Percentiles rank a stretch among this genome's conserved stretches.
These are phyloP conservation scores for Perdita meconis DNA, from an alignment of 2,888 invertebrate species.

Conservation along the genomic window DNA sequence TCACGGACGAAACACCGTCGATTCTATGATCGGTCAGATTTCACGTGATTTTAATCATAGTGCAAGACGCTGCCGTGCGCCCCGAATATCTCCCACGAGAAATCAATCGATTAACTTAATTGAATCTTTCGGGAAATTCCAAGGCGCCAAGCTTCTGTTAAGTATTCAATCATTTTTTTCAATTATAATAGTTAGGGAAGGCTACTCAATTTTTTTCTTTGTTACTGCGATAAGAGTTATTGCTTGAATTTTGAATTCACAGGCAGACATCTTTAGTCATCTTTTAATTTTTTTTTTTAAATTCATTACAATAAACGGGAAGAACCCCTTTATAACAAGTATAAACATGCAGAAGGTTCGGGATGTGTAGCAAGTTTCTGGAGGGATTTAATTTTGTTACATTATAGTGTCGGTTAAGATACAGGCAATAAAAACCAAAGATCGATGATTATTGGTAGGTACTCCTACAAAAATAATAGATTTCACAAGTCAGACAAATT, in stretches of 20 bases:
- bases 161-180: not conserved
- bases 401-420: too few species aligned
- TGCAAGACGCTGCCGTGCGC: slow-evolving; percentile 12
- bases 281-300: not conserved
- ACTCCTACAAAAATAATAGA: too few species aligned
- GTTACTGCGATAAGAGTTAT: not conserved
- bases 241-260: not conserved
- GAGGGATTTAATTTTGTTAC: too few species aligned
- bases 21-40: slow-evolving; percentile 24
- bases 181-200: not conserved
- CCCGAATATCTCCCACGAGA: slow-evolving; percentile 27
- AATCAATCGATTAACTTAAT: slow-evolving; percentile 61
- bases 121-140: slow-evolving; percentile 44
- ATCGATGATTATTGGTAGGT: too few species aligned
- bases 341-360: too few species aligned
- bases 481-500: too few species aligned
- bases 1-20: slow-evolving; percentile 22
- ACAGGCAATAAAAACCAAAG: too few species aligned
- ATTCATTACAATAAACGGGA: too few species aligned
- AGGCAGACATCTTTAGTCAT: not conserved
- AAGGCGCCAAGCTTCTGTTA: not conserved
- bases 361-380: too few species aligned
- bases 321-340: too few species aligned
- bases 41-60: slow-evolving; percentile 18
- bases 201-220: not conserved